phyloP scores from a whole-genome alignment of 2,888 invertebrate species.

The Lucinisca nassula region DNA sequence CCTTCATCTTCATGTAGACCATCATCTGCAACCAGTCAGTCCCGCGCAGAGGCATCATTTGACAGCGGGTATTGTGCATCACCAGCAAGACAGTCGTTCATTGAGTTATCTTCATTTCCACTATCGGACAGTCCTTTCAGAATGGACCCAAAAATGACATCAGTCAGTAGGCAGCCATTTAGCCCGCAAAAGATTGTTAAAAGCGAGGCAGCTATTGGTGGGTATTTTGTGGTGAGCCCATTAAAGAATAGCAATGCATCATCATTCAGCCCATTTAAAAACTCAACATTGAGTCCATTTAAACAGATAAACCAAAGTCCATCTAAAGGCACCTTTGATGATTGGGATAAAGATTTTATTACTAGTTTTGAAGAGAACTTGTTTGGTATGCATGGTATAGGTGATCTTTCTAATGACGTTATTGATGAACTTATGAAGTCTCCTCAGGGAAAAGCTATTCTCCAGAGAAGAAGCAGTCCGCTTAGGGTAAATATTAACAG shows the following conservation, averaged over 20 bases:
- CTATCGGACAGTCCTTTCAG: background rate
- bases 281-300: conserved; percentile 69
- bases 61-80: conserved; percentile 77
- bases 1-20: background rate
- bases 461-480: conserved; percentile 70
- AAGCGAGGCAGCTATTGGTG: conserved; percentile 32
- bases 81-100: conserved; percentile 14
- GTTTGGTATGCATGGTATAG: conserved; percentile 72
- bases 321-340: conserved; percentile 70
- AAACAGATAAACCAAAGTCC: conserved; percentile 61
- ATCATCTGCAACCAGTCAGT: background rate
- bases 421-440: conserved; percentile 75
- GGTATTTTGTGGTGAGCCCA: conserved; percentile 42
- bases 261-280: conserved; percentile 63
- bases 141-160: background rate
- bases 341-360: conserved; percentile 80
- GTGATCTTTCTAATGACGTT: conserved; percentile 52
- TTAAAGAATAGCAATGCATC: conserved; percentile 30
- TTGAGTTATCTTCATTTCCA: background rate
- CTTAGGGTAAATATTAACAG: conserved; percentile 20
- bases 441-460: conserved; percentile 71
- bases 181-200: conserved; percentile 13
- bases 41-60: conserved; percentile 64
- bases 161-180: background rate
- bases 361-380: conserved; percentile 79